A percentile compares a stretch with the other conserved stretches of the same genome.
Evolutionary conservation across 2,888 invertebrate species (phyloP).

Genomic region (Macroteleia sp.): DNA sequence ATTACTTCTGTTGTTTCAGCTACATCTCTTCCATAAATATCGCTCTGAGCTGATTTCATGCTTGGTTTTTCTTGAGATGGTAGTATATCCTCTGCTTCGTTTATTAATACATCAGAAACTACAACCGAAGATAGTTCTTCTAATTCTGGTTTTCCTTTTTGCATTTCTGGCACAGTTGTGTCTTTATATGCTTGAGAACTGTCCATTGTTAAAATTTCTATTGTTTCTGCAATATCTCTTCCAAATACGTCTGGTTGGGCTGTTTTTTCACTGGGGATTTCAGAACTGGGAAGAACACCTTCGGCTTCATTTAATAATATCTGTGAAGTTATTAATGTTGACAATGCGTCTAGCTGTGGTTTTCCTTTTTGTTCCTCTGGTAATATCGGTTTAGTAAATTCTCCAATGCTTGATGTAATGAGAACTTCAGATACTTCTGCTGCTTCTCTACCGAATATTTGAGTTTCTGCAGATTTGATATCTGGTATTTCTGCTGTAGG

Average conservation of each 20-base stretch:
- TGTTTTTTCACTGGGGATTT: conserved; percentile 50
- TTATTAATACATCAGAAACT: conserved; percentile 62
- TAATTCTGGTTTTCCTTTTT: conserved; percentile 58
- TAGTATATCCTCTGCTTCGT: conserved; percentile 67
- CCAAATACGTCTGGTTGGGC: conserved; percentile 73
- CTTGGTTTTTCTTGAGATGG: conserved; percentile 66
- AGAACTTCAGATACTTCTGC: conserved; percentile 81
- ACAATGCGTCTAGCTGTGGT: conserved; percentile 72
- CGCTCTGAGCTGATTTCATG: conserved; percentile 77
- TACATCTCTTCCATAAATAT: conserved; percentile 77
- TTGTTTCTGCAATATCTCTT: conserved; percentile 76
- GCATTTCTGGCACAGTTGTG: conserved; percentile 40
- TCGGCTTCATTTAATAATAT: conserved; percentile 70
- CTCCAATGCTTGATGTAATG: conserved; percentile 71
- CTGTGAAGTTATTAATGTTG: conserved; percentile 70
- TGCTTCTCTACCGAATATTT: conserved; percentile 74
- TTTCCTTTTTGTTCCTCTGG: conserved; percentile 74
- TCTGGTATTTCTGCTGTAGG: conserved; percentile 16
- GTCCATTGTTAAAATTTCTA: conserved; percentile 75
- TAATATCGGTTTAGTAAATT: conserved; percentile 57
- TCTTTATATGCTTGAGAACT: conserved; percentile 68
- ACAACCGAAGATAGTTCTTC: conserved; percentile 64
- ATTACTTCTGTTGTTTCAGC: conserved; percentile 71
- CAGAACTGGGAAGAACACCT: conserved; percentile 53
- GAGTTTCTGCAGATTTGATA: conserved; percentile 33